These are phyloP conservation scores for Sander lucioperca DNA, from an alignment of 2,113 vertebrate species.

Conservation along the genomic window DNA sequence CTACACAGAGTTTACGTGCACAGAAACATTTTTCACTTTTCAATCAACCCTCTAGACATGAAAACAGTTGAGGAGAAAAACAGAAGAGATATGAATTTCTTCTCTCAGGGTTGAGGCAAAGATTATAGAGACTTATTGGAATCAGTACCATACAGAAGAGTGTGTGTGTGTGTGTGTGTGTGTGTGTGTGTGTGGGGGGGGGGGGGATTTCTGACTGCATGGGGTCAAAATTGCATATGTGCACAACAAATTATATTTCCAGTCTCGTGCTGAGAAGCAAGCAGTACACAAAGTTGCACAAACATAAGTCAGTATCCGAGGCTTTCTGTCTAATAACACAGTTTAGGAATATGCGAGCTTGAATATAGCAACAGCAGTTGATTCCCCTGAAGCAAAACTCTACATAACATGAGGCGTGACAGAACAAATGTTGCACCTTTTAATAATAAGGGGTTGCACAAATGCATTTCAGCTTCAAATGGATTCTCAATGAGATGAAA, in stretches of 20 bases:
- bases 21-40: slow-evolving; percentile 66
- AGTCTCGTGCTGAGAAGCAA: slow-evolving; percentile 23
- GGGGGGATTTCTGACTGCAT: slow-evolving; percentile 16
- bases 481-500: slow-evolving; percentile 50
- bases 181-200: not conserved
- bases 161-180: too few species aligned
- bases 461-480: slow-evolving; percentile 72
- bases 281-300: slow-evolving; percentile 24
- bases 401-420: slow-evolving; percentile 33
- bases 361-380: slow-evolving; percentile 23
- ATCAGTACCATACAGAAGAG: slow-evolving; percentile 33
- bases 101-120: slow-evolving; percentile 31
- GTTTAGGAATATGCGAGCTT: slow-evolving; percentile 32
- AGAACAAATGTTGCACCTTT: slow-evolving; percentile 58
- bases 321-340: slow-evolving; percentile 43
- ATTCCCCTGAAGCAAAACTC: slow-evolving; percentile 37
- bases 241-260: slow-evolving; percentile 52
- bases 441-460: slow-evolving; percentile 78
- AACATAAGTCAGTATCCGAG: slow-evolving; percentile 38
- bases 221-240: slow-evolving; percentile 51
- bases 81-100: slow-evolving; percentile 50
- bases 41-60: slow-evolving; percentile 55
- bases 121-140: slow-evolving; percentile 60
- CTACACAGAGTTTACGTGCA: slow-evolving; percentile 20
- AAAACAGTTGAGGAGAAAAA: slow-evolving; percentile 50